Conservation (phyloP, 2,797 vertebrate genomes). For the Pseudomugil tenellus region DNA sequence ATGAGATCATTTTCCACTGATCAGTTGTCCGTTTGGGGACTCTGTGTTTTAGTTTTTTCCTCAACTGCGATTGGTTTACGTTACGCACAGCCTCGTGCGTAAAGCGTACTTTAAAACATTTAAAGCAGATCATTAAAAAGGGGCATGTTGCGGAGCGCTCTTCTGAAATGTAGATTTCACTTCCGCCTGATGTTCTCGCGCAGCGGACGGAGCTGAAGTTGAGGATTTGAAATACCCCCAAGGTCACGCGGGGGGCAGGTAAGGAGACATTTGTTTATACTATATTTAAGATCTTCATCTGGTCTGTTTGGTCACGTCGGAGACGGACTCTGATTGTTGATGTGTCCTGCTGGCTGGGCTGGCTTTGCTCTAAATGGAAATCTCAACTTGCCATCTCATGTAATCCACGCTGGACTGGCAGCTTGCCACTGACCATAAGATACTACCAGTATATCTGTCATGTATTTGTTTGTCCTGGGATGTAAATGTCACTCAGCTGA, state of each 20-base stretch:
- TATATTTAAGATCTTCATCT: not conserved
- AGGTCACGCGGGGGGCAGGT: conserved; percentile 42
- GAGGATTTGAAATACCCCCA: conserved; percentile 17
- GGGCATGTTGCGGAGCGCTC: not conserved
- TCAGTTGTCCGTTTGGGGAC: not conserved
- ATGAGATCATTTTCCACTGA: not conserved
- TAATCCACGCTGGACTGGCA: not conserved
- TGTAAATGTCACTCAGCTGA: conserved; percentile 30
- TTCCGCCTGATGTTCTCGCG: conserved; percentile 31
- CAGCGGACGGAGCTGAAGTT: conserved; percentile 10
- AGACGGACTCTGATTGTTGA: not conserved
- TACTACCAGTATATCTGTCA: conserved; percentile 7
- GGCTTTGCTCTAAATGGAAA: not conserved
- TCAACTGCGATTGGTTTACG: too few relatives aligned
- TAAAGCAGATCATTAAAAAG: not conserved
- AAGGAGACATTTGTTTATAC: not conserved
- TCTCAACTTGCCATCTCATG: not conserved
- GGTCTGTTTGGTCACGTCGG: not conserved
- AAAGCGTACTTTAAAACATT: conserved; percentile 14
- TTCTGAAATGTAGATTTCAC: conserved; percentile 23
- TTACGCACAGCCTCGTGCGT: conserved; percentile 18
- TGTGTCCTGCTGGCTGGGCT: too few relatives aligned
- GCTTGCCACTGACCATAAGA: not conserved
- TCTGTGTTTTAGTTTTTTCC: too few relatives aligned
- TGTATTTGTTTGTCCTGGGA: conserved; percentile 55